Evolutionary conservation across 2,888 invertebrate genomes (phyloP).

Genomic region (Tenthredo distinguenda): DNA sequence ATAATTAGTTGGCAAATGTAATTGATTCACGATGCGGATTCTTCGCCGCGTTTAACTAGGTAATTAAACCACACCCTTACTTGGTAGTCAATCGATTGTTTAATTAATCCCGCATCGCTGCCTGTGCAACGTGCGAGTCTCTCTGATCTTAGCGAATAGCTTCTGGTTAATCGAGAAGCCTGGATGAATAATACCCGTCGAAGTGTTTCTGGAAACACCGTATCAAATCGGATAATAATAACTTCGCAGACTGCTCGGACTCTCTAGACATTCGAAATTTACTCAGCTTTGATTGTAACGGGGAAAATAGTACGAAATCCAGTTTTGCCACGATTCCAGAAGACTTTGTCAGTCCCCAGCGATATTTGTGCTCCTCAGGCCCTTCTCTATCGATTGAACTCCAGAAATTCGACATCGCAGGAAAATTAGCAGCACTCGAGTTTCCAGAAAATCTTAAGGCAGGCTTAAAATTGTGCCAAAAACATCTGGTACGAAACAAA

Average conservation of each 20-base stretch:
- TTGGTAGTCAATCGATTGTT: constrained; percentile 38
- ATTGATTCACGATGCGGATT: constrained; percentile 38
- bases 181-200: background rate
- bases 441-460: too few relatives aligned
- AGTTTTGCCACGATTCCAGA: too few relatives aligned
- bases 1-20: constrained; percentile 33
- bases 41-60: background rate
- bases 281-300: too few relatives aligned
- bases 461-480: background rate
- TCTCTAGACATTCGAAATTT: too few relatives aligned
- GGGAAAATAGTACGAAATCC: too few relatives aligned
- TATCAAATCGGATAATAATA: background rate
- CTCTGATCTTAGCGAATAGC: background rate
- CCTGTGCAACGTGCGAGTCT: background rate
- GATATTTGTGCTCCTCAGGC: too few relatives aligned
- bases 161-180: background rate
- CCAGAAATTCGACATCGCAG: too few relatives aligned
- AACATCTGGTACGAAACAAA: background rate
- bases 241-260: background rate
- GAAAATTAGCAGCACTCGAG: too few relatives aligned
- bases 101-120: background rate
- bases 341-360: too few relatives aligned
- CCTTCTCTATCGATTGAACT: too few relatives aligned
- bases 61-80: constrained; percentile 45
- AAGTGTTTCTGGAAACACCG: background rate